Evolutionary conservation across 2,888 invertebrate species (phyloP), one percentile per base, ranked within the genome.

Genomic region (Serrognathus titanus): DNA sequence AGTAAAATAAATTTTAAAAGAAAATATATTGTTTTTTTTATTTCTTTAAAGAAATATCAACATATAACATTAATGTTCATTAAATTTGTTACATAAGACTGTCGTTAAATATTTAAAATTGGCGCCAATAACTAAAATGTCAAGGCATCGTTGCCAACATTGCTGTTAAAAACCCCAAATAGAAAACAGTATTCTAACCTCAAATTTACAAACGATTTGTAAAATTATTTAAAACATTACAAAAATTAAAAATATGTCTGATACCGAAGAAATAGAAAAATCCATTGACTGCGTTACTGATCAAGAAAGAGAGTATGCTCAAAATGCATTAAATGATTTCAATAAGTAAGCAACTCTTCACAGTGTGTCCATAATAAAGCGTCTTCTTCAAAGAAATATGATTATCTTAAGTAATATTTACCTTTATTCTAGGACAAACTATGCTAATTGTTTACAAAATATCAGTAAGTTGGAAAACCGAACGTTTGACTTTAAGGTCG

Each of bases 401-500:
- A 3, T 5, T 4, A 3, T 31, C 3, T 7, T 31, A 31, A 31
- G 24, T 5, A 31, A 31, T 31, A 31, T 6, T 7, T 31, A 6
- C 24, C 4, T 40, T 41, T 20, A 58, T 72, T 73, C 53, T 53
- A 78, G 78, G 60, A 84, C 84, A 62, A 85, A 88, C 61, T 90
- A 84, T 69, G 68, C 78, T 11, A 75, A 79, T 8, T 85, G 88
- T 52, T 72, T 87, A 9, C 81, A 82, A 63, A 78, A 83, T 63
- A 79, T 92, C 63, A 83, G 80, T 59, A 87, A 88, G 71, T 74
- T 93, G 59, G 86, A 88, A 70, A 75, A 74, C 3, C 80, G 87
- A 49, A 82, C 82, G 0, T 82, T 82, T 58, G 90, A 90, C 75
- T 83, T 87, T 59, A 87, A 91, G 71, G 85, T 92, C 1, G 81